Evolutionary conservation across 2,888 invertebrate species (phyloP).

Genomic region (Syrphus vitripennis): DNA sequence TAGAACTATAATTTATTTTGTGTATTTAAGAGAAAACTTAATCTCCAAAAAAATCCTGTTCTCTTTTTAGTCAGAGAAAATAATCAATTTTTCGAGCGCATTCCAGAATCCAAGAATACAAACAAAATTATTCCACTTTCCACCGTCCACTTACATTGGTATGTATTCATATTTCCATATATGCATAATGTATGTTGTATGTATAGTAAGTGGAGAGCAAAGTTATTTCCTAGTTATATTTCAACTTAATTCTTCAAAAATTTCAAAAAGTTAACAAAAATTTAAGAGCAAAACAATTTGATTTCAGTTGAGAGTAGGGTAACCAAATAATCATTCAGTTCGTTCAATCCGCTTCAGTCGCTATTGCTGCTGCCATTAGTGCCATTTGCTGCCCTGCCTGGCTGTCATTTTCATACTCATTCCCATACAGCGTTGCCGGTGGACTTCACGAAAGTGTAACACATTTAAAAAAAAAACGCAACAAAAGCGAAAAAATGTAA

Average conservation of each 20-base stretch:
- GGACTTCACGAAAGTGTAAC: too few relatives aligned
- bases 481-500: too few relatives aligned
- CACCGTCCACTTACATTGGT: too few relatives aligned
- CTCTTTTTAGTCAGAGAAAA: not conserved
- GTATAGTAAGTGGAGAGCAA: too few relatives aligned
- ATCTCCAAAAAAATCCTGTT: not conserved
- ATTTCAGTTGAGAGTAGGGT: not conserved
- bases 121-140: not conserved
- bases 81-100: conserved; percentile 6
- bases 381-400: not conserved
- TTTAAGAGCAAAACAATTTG: not conserved
- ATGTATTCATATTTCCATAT: too few relatives aligned
- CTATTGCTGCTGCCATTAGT: not conserved
- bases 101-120: not conserved
- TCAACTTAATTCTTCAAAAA: too few relatives aligned
- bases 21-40: conserved; percentile 45
- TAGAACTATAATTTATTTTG: conserved; percentile 8
- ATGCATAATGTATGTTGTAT: too few relatives aligned
- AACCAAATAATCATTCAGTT: not conserved
- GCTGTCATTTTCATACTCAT: not conserved
- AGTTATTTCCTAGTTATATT: too few relatives aligned
- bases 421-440: too few relatives aligned
- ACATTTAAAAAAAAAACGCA: too few relatives aligned
- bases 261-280: not conserved
- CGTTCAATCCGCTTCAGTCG: not conserved